A percentile compares a stretch with the other conserved stretches of the same genome.
Evolutionary conservation across 2,888 invertebrate genomes (phyloP).

Genomic region (Lordiphosa andalusiaca): DNA sequence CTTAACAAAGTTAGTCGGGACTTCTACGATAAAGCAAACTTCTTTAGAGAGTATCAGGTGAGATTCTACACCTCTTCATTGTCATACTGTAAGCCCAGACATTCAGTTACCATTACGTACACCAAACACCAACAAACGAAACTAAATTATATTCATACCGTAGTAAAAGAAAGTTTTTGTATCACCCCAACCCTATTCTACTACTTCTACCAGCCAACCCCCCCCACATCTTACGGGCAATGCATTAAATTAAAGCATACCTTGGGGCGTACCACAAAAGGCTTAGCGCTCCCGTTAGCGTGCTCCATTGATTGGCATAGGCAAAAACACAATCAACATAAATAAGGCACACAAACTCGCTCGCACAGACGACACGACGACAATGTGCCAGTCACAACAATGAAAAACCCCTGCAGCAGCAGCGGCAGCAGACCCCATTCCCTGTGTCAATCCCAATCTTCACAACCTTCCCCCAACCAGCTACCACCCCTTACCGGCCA

Average conservation of each 20-base stretch:
- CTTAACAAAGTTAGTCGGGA: no score
- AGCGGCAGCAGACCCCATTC: constrained; percentile 14
- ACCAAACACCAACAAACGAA: background rate
- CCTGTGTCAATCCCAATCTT: constrained; percentile 1
- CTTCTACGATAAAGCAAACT: no score
- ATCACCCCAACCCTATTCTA: background rate
- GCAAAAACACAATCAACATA: constrained; percentile 72
- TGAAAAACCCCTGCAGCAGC: constrained; percentile 50
- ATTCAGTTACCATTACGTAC: no score
- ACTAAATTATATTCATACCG: background rate
- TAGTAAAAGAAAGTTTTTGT: background rate
- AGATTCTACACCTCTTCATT: no score
- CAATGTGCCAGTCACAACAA: constrained; percentile 60
- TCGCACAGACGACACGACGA: constrained; percentile 41
- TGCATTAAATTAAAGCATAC: constrained; percentile 62
- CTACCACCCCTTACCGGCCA: constrained; percentile 8
- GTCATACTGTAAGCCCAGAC: no score
- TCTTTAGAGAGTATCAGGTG: no score
- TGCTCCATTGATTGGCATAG: constrained; percentile 69
- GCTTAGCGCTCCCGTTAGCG: constrained; percentile 50
- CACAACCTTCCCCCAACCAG: background rate
- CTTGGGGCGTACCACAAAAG: constrained; percentile 56
- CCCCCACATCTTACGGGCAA: constrained; percentile 11
- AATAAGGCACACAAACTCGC: constrained; percentile 46
- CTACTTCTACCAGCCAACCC: background rate